phyloP scores from a whole-genome alignment of 2,888 invertebrate genomes.

The Hesperia comma region DNA sequence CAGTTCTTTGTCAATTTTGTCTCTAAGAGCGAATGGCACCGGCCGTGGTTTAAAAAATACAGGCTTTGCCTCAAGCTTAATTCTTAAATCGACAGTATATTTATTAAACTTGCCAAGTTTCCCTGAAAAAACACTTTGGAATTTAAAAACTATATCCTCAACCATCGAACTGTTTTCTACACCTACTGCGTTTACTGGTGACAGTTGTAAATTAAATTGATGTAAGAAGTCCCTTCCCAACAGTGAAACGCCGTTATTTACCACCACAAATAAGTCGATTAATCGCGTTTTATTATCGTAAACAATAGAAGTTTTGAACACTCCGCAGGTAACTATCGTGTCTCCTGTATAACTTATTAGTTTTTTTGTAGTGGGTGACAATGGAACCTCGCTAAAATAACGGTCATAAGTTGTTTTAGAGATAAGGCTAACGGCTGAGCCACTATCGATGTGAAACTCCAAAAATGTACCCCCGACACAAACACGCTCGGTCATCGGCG shows the following conservation, averaged over 20 bases:
- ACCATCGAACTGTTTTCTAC: background rate
- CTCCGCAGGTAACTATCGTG: conserved; percentile 32
- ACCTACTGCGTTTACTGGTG: conserved; percentile 8
- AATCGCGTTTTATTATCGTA: conserved; percentile 25
- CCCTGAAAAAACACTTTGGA: conserved; percentile 15
- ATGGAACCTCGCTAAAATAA: conserved; percentile 34
- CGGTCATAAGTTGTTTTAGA: conserved; percentile 31
- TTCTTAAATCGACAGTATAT: background rate
- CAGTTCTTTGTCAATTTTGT: conserved; percentile 17
- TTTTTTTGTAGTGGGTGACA: conserved; percentile 34
- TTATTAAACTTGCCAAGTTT: conserved; percentile 5
- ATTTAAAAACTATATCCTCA: background rate
- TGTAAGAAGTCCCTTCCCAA: conserved; percentile 36
- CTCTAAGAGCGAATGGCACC: conserved; percentile 1
- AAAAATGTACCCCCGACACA: conserved; percentile 30
- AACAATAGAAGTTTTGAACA: conserved; percentile 27
- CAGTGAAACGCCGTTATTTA: conserved; percentile 24
- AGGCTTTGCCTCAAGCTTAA: background rate
- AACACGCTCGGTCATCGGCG: conserved; percentile 40
- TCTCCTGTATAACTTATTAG: conserved; percentile 38
- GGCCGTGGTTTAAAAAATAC: conserved; percentile 16
- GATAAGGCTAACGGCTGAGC: conserved; percentile 41
- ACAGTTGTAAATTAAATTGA: conserved; percentile 36
- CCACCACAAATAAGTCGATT: conserved; percentile 34
- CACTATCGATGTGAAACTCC: conserved; percentile 42